A percentile compares a stretch with the other conserved stretches of the same genome.
phyloP scores from a whole-genome alignment of 2,888 invertebrate species.

The Ceratothoa steindachneri region DNA sequence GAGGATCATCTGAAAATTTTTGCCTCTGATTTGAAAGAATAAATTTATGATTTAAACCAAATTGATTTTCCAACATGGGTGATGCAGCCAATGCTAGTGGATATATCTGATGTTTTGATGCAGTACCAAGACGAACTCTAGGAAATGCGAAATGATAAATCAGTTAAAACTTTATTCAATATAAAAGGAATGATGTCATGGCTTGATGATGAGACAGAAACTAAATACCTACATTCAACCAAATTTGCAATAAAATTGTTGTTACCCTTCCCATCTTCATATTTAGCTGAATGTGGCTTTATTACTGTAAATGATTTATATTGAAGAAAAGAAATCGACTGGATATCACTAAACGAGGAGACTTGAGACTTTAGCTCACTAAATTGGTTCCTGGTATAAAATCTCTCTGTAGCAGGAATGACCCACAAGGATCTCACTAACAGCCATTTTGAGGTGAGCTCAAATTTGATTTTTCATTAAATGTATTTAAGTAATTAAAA shows the following conservation, averaged over 20 bases:
- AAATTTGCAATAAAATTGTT: too few species aligned
- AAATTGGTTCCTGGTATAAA: background rate
- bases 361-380: background rate
- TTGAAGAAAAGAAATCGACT: background rate
- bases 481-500: too few species aligned
- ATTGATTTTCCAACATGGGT: too few species aligned
- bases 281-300: background rate
- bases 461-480: background rate
- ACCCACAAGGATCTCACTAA: background rate
- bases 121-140: constrained; percentile 6
- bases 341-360: too few species aligned
- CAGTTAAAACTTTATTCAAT: too few species aligned
- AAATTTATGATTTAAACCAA: constrained; percentile 4
- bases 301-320: background rate
- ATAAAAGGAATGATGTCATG: too few species aligned
- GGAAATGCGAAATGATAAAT: background rate
- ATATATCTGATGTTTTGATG: too few species aligned
- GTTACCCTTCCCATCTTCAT: too few species aligned
- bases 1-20: background rate
- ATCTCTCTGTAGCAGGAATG: background rate
- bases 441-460: too few species aligned
- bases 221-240: too few species aligned
- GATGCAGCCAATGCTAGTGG: too few species aligned
- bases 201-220: too few species aligned
- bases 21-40: constrained; percentile 1